phyloP scores from a whole-genome alignment of 2,888 invertebrate species.

The Pseudococcus viburni region DNA sequence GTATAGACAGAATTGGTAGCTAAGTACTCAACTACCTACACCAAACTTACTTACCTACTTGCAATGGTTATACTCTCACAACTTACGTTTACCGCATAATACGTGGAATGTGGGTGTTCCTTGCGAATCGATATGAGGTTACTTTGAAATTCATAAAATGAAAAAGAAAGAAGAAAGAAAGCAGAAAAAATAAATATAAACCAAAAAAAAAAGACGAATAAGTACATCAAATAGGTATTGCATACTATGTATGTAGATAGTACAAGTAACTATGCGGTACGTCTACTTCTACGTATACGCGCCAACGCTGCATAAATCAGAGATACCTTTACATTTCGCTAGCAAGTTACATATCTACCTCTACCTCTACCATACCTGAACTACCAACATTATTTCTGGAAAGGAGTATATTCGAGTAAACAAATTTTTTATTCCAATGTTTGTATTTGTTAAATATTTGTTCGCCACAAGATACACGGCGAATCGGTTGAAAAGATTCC shows the following conservation, averaged over 20 bases:
- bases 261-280: neutral
- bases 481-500: slow-evolving; percentile 34
- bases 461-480: neutral
- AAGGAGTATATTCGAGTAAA: slow-evolving; percentile 17
- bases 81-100: too few relatives aligned
- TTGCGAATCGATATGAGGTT: slow-evolving; percentile 11
- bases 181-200: neutral
- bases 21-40: too few relatives aligned
- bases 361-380: too few relatives aligned
- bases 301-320: slow-evolving; percentile 37
- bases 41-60: too few relatives aligned
- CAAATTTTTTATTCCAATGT: slow-evolving; percentile 26
- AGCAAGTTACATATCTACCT: too few relatives aligned
- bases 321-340: neutral
- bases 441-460: slow-evolving; percentile 33
- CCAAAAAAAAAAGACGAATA: neutral
- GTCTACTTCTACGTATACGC: neutral
- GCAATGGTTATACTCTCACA: too few relatives aligned
- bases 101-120: neutral
- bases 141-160: slow-evolving; percentile 21
- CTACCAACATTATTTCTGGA: neutral
- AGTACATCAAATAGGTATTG: neutral
- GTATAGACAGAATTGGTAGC: too few relatives aligned
- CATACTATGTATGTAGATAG: too few relatives aligned
- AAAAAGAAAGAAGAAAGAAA: neutral